phyloP scores from a whole-genome alignment of 1,140 invertebrate species.

The Drosophila lacertosa region DNA sequence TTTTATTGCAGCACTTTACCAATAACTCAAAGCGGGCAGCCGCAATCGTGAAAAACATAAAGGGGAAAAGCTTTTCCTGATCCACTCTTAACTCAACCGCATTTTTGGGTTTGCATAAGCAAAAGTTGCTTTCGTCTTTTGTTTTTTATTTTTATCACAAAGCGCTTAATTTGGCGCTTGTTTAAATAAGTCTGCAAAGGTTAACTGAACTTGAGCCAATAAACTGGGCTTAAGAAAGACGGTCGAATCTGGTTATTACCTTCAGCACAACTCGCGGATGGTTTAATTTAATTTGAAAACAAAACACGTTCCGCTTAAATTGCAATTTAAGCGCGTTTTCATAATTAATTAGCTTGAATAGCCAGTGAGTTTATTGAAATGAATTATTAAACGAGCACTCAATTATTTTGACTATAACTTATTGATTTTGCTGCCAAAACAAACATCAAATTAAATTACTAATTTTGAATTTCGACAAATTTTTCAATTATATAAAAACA shows the following conservation, averaged over 20 bases:
- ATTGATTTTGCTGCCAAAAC: no score
- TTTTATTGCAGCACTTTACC: background rate
- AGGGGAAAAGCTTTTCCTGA: background rate
- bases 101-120: background rate
- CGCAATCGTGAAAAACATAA: conserved; percentile 11
- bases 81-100: background rate
- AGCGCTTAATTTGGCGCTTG: background rate
- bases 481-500: no score
- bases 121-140: background rate
- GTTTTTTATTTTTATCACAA: background rate
- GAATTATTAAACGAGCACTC: conserved; percentile 6
- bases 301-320: background rate
- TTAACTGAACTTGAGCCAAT: background rate
- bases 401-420: background rate
- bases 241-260: no score
- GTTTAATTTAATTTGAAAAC: background rate
- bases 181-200: background rate
- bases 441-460: no score
- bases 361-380: conserved; percentile 9
- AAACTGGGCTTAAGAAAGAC: background rate
- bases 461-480: no score
- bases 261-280: no score
- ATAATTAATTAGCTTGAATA: conserved; percentile 5
- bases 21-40: conserved; percentile 15
- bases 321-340: background rate